These are phyloP conservation scores for Lichenostomus cassidix DNA, from an alignment of 2,113 vertebrate genomes.

Conservation along the genomic window DNA sequence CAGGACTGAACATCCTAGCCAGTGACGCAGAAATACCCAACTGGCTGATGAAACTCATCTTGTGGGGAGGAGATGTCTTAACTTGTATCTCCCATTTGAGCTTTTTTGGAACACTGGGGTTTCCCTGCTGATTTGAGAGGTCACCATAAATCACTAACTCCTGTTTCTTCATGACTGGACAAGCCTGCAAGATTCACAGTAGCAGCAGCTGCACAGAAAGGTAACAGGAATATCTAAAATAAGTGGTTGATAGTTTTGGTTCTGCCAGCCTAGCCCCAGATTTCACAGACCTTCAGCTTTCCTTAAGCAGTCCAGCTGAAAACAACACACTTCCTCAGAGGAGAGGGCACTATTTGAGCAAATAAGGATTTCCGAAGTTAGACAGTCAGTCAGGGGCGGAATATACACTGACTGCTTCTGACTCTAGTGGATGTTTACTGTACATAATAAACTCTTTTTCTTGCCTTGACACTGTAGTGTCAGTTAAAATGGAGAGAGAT, in stretches of 20 bases:
- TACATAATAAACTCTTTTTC: background rate
- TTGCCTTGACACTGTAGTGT: background rate
- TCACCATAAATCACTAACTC: background rate
- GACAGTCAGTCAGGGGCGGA: background rate
- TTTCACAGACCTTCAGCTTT: background rate
- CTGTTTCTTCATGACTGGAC: background rate
- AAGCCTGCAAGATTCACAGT: background rate
- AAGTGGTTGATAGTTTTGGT: background rate
- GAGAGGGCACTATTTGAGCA: background rate
- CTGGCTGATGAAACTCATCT: slow-evolving; percentile 20
- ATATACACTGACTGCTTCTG: background rate
- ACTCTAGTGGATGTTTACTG: background rate
- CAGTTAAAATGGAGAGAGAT: background rate
- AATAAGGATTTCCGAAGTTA: background rate
- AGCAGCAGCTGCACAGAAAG: background rate
- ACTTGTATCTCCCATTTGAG: background rate
- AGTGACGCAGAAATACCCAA: slow-evolving; percentile 2
- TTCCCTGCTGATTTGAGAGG: slow-evolving; percentile 39
- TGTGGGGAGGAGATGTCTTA: slow-evolving; percentile 37
- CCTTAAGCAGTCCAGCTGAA: background rate
- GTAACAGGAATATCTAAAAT: background rate
- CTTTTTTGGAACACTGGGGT: slow-evolving; percentile 9
- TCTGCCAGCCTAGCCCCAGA: background rate
- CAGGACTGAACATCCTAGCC: slow-evolving; percentile 9
- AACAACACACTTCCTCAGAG: background rate